phyloP scores from a whole-genome alignment of 2,113 vertebrate species.

The Narcine bancroftii region DNA sequence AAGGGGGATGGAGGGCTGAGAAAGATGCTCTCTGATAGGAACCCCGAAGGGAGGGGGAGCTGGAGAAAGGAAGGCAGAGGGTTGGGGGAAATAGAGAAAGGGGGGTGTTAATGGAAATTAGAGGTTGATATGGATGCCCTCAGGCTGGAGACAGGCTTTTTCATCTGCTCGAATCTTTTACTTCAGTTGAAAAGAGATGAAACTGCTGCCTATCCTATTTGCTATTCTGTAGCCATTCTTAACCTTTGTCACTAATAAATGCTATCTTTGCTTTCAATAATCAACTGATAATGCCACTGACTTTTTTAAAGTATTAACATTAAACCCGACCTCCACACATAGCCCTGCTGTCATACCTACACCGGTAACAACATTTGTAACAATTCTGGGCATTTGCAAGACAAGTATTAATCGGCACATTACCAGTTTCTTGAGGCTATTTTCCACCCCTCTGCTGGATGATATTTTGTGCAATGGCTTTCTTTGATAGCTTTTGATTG shows the following conservation, averaged over 20 bases:
- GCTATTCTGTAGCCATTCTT: neutral
- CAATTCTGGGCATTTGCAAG: constrained; percentile 8
- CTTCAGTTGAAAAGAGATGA: neutral
- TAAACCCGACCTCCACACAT: neutral
- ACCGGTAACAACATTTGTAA: constrained; percentile 4
- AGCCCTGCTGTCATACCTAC: neutral
- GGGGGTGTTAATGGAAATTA: too few species aligned
- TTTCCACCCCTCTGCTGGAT: neutral
- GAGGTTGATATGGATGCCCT: too few species aligned
- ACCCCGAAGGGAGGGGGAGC: too few species aligned
- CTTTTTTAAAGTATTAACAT: neutral
- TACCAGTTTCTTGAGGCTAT: constrained; percentile 9
- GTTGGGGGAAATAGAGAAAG: too few species aligned
- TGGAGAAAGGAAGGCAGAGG: too few species aligned
- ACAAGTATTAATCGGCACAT: constrained; percentile 18
- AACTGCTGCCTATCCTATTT: neutral
- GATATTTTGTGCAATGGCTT: constrained; percentile 19
- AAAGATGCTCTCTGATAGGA: too few species aligned
- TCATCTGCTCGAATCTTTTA: too few species aligned
- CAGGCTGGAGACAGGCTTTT: neutral
- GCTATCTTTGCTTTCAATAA: neutral
- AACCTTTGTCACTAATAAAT: neutral
- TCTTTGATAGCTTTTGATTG: constrained; percentile 25
- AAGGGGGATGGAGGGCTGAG: too few species aligned
- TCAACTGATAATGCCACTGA: neutral